Percentiles rank a stretch among this genome's conserved stretches.
These are phyloP conservation scores for Cirrhinus mrigala DNA, from an alignment of 2,797 vertebrate species.

Conservation along the genomic window DNA sequence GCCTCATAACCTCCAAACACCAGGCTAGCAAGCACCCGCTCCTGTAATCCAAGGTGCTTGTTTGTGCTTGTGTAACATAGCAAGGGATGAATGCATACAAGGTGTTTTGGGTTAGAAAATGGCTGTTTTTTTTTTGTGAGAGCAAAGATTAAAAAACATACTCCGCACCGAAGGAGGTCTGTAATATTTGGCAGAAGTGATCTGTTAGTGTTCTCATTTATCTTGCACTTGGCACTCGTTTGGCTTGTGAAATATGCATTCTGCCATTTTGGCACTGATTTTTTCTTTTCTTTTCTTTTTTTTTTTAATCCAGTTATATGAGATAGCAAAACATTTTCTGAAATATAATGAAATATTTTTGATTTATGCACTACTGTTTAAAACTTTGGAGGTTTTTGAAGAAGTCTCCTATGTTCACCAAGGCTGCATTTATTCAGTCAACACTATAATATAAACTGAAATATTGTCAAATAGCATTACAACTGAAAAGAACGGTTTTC, in stretches of 20 bases:
- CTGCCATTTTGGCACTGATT: neutral
- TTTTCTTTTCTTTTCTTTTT: neutral
- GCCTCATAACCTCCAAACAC: constrained; percentile 41
- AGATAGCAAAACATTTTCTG: neutral
- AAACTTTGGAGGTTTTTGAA: neutral
- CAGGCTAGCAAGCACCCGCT: constrained; percentile 34
- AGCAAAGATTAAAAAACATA: constrained; percentile 8
- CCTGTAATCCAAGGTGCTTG: constrained; percentile 7
- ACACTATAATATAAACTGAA: neutral
- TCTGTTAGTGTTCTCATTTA: neutral
- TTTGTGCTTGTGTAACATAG: constrained; percentile 15
- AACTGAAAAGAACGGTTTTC: too few relatives aligned
- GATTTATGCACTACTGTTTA: neutral
- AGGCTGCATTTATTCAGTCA: neutral
- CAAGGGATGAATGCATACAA: neutral
- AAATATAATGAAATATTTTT: neutral
- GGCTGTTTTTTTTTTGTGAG: neutral
- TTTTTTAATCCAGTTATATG: neutral
- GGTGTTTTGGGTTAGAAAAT: neutral
- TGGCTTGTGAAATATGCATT: neutral
- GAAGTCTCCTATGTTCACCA: neutral
- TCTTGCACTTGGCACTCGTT: neutral
- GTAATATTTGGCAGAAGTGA: neutral
- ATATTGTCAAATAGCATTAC: neutral
- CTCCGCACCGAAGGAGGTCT: neutral